phyloP scores from a whole-genome alignment of 2,113 vertebrate genomes.

The Cynoglossus semilaevis region DNA sequence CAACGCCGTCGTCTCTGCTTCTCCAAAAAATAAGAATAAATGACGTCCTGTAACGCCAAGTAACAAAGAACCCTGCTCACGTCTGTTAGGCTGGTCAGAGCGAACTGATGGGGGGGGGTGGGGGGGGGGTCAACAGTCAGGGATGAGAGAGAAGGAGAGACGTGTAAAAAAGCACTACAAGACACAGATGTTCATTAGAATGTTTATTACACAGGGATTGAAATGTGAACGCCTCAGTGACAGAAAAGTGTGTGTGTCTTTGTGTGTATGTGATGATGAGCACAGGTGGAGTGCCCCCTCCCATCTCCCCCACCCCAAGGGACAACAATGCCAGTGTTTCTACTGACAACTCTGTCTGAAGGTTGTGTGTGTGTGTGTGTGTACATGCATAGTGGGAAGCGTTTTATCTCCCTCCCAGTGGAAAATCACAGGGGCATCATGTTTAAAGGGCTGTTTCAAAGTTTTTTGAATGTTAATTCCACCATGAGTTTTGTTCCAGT shows the following conservation, averaged over 20 bases:
- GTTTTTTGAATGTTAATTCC: not conserved
- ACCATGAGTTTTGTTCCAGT: too few species aligned
- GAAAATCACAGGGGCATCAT: constrained; percentile 21
- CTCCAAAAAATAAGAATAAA: too few species aligned
- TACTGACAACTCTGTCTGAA: constrained; percentile 16
- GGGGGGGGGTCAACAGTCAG: too few species aligned
- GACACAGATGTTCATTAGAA: constrained; percentile 35
- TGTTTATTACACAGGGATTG: constrained; percentile 33
- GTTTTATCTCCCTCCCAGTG: constrained; percentile 32
- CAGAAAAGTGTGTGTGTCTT: constrained; percentile 8
- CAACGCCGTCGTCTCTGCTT: too few species aligned
- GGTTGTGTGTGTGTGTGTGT: constrained; percentile 5
- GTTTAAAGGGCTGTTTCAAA: not conserved
- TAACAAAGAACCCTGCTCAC: too few species aligned
- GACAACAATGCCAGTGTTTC: constrained; percentile 21
- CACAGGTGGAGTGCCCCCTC: constrained; percentile 21
- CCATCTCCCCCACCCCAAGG: not conserved
- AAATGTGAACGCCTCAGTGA: too few species aligned
- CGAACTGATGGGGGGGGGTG: too few species aligned
- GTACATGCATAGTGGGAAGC: not conserved
- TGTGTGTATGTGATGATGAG: constrained; percentile 32
- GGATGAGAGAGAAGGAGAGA: too few species aligned
- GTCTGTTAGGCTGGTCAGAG: too few species aligned
- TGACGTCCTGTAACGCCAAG: too few species aligned
- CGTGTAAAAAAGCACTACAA: too few species aligned